Conservation (phyloP, 2,888 invertebrate genomes). For the Phengaris arion region DNA sequence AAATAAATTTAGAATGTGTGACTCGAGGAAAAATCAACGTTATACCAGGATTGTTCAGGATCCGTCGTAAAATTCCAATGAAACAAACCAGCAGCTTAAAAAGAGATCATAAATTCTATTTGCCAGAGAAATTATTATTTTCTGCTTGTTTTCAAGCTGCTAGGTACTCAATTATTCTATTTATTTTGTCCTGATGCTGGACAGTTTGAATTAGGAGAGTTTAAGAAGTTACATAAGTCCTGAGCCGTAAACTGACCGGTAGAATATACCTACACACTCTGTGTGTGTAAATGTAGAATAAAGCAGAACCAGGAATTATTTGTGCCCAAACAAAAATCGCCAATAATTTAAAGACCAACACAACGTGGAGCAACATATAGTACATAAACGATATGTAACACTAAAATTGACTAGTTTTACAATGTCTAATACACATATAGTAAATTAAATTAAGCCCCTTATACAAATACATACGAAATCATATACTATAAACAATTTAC, state of each 20-base stretch:
- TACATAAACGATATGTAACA: slow-evolving; percentile 20
- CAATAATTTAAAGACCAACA: neutral
- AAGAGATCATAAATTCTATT: too few relatives aligned
- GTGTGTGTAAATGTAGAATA: too few relatives aligned
- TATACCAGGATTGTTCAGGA: neutral
- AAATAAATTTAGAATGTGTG: neutral
- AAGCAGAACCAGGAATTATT: neutral
- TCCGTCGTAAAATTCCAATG: neutral
- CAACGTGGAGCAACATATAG: neutral
- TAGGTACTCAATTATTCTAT: too few relatives aligned
- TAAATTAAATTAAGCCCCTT: slow-evolving; percentile 1
- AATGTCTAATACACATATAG: slow-evolving; percentile 10
- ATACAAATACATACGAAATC: slow-evolving; percentile 17
- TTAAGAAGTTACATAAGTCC: too few relatives aligned
- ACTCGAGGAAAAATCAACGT: neutral
- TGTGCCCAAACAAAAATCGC: neutral
- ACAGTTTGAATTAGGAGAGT: too few relatives aligned
- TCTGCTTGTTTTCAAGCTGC: neutral
- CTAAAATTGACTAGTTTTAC: slow-evolving; percentile 25
- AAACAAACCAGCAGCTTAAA: neutral
- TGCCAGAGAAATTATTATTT: neutral
- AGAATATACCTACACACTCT: too few relatives aligned
- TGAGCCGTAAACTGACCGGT: too few relatives aligned
- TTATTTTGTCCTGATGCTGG: slow-evolving; percentile 30
- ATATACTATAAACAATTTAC: neutral